These are phyloP conservation scores for Luffia ferchaultella DNA, from an alignment of 2,888 invertebrate species.

Conservation along the genomic window DNA sequence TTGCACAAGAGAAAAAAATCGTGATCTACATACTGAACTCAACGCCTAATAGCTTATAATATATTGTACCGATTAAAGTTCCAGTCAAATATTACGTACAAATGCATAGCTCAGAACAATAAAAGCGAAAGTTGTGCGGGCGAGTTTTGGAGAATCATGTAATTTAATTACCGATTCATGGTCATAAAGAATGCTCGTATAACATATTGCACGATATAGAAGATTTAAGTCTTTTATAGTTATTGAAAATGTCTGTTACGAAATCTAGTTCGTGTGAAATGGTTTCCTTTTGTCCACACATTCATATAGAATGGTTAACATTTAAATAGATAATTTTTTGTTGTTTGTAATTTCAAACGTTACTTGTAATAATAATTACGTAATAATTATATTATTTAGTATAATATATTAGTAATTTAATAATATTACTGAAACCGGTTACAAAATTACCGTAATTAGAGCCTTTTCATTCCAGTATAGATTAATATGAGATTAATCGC, in stretches of 20 bases:
- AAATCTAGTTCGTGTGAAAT: not conserved
- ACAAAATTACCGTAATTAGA: too few relatives aligned
- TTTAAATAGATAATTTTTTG: not conserved
- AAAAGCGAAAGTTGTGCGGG: not conserved
- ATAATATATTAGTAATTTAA: too few relatives aligned
- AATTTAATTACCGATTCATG: not conserved
- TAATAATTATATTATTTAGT: too few relatives aligned
- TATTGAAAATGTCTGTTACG: not conserved
- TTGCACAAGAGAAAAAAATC: not conserved
- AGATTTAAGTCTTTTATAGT: not conserved
- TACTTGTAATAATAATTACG: not conserved
- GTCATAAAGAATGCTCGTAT: not conserved
- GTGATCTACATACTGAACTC: not conserved
- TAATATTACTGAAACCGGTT: too few relatives aligned
- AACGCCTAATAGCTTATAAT: not conserved
- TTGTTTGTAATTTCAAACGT: not conserved
- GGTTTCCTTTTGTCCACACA: not conserved
- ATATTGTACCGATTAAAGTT: not conserved
- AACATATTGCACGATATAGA: not conserved
- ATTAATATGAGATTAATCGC: too few relatives aligned
- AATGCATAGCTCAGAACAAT: not conserved
- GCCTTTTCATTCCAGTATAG: too few relatives aligned
- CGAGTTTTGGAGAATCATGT: not conserved
- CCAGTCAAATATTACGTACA: not conserved
- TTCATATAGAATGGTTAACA: not conserved